A percentile compares a stretch with the other conserved stretches of the same genome.
Conservation (phyloP, 2,113 vertebrate genomes). For the Stegastes partitus region DNA sequence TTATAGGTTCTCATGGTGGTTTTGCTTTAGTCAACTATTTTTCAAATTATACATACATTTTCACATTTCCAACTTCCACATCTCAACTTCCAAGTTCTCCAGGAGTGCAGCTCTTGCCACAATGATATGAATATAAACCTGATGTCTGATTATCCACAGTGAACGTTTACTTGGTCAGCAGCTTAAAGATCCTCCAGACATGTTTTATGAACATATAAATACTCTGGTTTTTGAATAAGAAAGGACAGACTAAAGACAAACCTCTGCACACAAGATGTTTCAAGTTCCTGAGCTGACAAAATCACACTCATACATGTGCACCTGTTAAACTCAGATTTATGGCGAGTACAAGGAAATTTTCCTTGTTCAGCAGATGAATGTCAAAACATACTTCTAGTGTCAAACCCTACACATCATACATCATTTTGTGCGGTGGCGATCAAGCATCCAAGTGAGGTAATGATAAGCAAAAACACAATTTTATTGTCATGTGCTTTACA, state of each 20-base stretch:
- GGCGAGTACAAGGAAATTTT: neutral
- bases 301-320: too few species aligned
- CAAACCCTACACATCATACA: too few species aligned
- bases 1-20: slow-evolving; percentile 8
- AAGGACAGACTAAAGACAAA: too few species aligned
- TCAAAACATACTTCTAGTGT: too few species aligned
- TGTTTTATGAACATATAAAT: too few species aligned
- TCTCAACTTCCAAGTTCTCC: too few species aligned
- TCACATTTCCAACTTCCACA: neutral
- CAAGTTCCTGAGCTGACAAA: neutral
- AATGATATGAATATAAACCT: too few species aligned
- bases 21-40: slow-evolving; percentile 14
- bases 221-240: too few species aligned
- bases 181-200: too few species aligned
- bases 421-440: neutral
- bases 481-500: neutral
- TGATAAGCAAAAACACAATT: neutral
- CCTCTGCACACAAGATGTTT: neutral
- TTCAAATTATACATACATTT: slow-evolving; percentile 19
- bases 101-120: too few species aligned
- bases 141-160: too few species aligned
- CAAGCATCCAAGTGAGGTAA: neutral
- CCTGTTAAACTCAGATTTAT: neutral
- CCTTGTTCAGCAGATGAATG: neutral
- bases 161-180: too few species aligned